phyloP scores from a whole-genome alignment of 2,888 invertebrate species.

The Exocentrus adspersus region DNA sequence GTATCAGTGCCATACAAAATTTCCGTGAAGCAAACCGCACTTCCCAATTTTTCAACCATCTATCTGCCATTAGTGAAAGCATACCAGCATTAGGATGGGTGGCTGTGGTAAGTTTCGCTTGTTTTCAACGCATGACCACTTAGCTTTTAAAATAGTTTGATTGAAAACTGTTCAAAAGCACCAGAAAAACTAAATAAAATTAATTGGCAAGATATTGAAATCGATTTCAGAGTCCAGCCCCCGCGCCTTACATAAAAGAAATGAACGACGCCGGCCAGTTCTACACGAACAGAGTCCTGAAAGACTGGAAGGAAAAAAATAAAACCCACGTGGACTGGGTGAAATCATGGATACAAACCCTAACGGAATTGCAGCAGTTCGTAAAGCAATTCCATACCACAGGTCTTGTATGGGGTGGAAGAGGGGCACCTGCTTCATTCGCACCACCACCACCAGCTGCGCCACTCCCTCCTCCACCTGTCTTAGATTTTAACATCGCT shows the following conservation, averaged over 20 bases:
- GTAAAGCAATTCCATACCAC: slow-evolving; percentile 96
- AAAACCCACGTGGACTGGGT: slow-evolving; percentile 94
- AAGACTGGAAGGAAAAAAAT: slow-evolving; percentile 96
- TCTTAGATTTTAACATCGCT: slow-evolving; percentile 68
- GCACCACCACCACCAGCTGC: slow-evolving; percentile 74
- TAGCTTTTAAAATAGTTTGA: too few relatives aligned
- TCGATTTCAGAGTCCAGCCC: slow-evolving; percentile 75
- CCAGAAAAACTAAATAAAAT: too few relatives aligned
- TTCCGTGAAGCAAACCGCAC: slow-evolving; percentile 90
- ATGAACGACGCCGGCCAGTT: slow-evolving; percentile 96
- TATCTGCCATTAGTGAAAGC: slow-evolving; percentile 95
- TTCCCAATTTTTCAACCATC: slow-evolving; percentile 91
- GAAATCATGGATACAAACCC: slow-evolving; percentile 86
- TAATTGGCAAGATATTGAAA: too few relatives aligned
- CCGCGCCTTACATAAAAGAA: slow-evolving; percentile 95
- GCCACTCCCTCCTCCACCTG: slow-evolving; percentile 62
- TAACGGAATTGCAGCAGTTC: slow-evolving; percentile 87
- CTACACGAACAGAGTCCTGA: slow-evolving; percentile 95
- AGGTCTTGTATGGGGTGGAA: slow-evolving; percentile 87
- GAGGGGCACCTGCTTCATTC: slow-evolving; percentile 60
- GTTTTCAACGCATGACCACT: too few relatives aligned
- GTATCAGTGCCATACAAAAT: slow-evolving; percentile 84
- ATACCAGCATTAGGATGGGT: slow-evolving; percentile 98
- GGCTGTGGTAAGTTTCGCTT: slow-evolving; percentile 72
- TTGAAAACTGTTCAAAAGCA: too few relatives aligned